A percentile compares a stretch with the other conserved stretches of the same genome.
These are phyloP conservation scores for Taenaris catops DNA, from an alignment of 2,888 invertebrate species.

Conservation along the genomic window DNA sequence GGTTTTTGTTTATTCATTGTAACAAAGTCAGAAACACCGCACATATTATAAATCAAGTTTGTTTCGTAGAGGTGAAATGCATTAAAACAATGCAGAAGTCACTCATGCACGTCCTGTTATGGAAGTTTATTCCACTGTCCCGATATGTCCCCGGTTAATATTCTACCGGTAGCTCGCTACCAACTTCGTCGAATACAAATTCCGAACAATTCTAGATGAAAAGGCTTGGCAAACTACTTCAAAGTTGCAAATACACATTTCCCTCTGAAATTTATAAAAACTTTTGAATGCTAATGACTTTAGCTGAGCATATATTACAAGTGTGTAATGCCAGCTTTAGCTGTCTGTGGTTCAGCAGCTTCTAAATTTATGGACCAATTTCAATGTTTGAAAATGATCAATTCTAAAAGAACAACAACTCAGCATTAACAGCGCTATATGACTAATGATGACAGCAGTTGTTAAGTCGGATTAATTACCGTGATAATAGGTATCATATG, in stretches of 20 bases:
- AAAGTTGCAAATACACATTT: neutral
- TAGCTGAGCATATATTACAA: too few species aligned
- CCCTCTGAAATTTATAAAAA: neutral
- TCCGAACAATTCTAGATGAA: constrained; percentile 5
- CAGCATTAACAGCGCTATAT: too few species aligned
- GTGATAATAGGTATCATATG: too few species aligned
- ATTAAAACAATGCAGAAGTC: constrained; percentile 2
- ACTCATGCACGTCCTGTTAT: neutral
- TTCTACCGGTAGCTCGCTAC: constrained; percentile 6
- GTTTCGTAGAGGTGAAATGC: constrained; percentile 1
- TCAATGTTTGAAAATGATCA: too few species aligned
- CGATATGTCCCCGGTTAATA: constrained; percentile 10
- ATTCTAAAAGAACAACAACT: too few species aligned
- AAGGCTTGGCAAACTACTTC: constrained; percentile 6
- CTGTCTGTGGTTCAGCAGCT: too few species aligned
- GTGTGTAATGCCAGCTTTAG: too few species aligned
- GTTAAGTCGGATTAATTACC: too few species aligned
- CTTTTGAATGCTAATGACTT: constrained; percentile 1
- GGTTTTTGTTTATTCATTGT: too few species aligned
- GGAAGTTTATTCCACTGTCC: constrained; percentile 1
- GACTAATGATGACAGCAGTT: too few species aligned
- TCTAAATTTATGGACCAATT: too few species aligned
- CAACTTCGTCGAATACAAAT: constrained; percentile 8
- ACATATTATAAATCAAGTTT: too few species aligned
- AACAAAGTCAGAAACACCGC: constrained; percentile 2